These are phyloP conservation scores for Ceyx erithaca DNA, from an alignment of 2,797 vertebrate genomes.

Conservation along the genomic window DNA sequence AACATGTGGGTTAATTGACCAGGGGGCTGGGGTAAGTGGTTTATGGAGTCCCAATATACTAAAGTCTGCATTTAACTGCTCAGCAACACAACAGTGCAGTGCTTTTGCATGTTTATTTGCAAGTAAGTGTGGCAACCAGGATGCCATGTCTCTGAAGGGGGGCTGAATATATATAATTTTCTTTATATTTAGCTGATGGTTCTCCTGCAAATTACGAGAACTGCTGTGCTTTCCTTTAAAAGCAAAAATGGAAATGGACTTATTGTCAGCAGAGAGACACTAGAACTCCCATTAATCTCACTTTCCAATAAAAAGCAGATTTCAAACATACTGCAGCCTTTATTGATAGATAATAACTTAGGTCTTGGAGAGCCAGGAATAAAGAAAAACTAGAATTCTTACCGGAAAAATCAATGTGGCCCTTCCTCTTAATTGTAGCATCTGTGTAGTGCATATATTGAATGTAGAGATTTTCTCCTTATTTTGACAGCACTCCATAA, in stretches of 20 bases:
- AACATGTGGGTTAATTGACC: slow-evolving; percentile 11
- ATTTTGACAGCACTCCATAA: background rate
- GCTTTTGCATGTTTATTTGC: slow-evolving; percentile 32
- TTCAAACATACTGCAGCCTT: slow-evolving; percentile 68
- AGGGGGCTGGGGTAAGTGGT: background rate
- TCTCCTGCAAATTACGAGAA: slow-evolving; percentile 47
- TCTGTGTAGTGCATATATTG: background rate
- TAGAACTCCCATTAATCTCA: slow-evolving; percentile 54
- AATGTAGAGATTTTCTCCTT: background rate
- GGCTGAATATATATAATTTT: background rate
- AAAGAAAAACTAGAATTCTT: slow-evolving; percentile 39
- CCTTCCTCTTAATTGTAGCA: background rate
- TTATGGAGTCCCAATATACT: background rate
- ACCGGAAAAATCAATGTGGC: slow-evolving; percentile 48
- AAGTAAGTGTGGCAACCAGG: slow-evolving; percentile 31
- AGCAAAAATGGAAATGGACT: slow-evolving; percentile 42
- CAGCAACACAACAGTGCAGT: slow-evolving; percentile 35
- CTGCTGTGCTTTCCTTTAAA: slow-evolving; percentile 1
- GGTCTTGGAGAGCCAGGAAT: slow-evolving; percentile 58
- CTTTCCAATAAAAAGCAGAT: slow-evolving; percentile 56
- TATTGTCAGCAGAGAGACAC: slow-evolving; percentile 55
- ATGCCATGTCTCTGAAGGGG: background rate
- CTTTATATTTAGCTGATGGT: slow-evolving; percentile 1
- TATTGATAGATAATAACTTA: slow-evolving; percentile 64
- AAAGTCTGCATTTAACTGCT: background rate